Base-by-base conservation (phyloP, 2,888 invertebrate genomes). In the Cheilosia pagana region DNA sequence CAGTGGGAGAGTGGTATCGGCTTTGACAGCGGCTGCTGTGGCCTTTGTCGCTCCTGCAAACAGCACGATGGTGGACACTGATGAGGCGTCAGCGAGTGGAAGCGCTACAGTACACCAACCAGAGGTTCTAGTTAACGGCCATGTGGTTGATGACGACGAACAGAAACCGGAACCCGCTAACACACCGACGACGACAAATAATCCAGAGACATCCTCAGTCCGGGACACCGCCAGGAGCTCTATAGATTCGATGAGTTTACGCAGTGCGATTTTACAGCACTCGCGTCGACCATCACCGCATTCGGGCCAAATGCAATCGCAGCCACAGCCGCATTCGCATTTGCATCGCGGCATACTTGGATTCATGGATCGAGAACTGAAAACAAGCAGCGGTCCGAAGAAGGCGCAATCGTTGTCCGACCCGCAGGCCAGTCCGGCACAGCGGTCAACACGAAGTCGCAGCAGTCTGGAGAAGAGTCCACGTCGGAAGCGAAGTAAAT, bases 341-440 rank as follows among this genome's bases (percentile, higher is more conserved):
- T 89, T 92, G 45, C 92, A 92, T 87, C 91, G 90, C 59, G 92
- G 92, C 76, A 92, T 92, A 23, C 86, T 92, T 57, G 91, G 92
- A 52, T 92, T 91, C 82, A 91, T 92, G 89, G 92, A 92, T 88
- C 90, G 92, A 5, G 92, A 92, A 87, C 87, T 92, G 2, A 92
- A 92, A 87, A 89, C 90, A 59, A 88, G 89, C 12, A 35, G 35
- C 39, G 88, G 89, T 1, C 88, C 88, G 0, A 90, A 91, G 53
- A 92, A 92, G 65, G 88, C 91, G 63, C 92, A 92, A 81, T 91
- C 92, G 3, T 87, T 92, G 4, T 92, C 92, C 1, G 92, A 92
- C 88, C 92, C 92, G 1, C 91, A 92, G 85, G 91, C 92, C 2
- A 92, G 92, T 88, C 92, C 92, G 41, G 92, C 92, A 19, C 92